phyloP scores from a whole-genome alignment of 2,797 vertebrate genomes.

The Setipinna tenuifilis region DNA sequence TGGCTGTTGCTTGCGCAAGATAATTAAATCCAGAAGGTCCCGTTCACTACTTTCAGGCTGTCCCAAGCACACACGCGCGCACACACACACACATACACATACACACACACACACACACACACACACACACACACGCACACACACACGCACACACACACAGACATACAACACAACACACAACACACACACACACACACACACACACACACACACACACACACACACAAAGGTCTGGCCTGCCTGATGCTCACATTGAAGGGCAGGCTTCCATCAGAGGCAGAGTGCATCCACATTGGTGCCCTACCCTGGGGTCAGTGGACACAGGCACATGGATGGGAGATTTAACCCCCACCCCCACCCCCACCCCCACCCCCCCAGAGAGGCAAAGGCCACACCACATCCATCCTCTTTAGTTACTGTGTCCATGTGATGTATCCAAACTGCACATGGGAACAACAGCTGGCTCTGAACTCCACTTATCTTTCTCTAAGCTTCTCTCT shows the following conservation, averaged over 20 bases:
- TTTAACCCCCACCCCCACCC: not conserved
- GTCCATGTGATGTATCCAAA: not conserved
- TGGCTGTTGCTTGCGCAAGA: not conserved
- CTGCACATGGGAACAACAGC: not conserved
- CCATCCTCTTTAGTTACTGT: not conserved
- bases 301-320: not conserved
- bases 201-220: no score
- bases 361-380: no score
- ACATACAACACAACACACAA: not conserved
- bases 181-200: not conserved
- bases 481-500: no score
- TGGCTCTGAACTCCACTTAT: no score
- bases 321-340: not conserved
- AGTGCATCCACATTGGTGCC: not conserved
- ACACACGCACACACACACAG: no score
- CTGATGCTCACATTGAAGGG: not conserved
- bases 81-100: constrained; percentile 5
- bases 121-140: no score
- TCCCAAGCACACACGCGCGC: not conserved
- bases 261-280: not conserved
- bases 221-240: no score
- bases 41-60: not conserved
- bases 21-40: not conserved
- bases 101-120: not conserved
- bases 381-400: not conserved